These are phyloP conservation scores for Asteroscopus sphinx DNA, from an alignment of 2,888 invertebrate species.

Conservation along the genomic window DNA sequence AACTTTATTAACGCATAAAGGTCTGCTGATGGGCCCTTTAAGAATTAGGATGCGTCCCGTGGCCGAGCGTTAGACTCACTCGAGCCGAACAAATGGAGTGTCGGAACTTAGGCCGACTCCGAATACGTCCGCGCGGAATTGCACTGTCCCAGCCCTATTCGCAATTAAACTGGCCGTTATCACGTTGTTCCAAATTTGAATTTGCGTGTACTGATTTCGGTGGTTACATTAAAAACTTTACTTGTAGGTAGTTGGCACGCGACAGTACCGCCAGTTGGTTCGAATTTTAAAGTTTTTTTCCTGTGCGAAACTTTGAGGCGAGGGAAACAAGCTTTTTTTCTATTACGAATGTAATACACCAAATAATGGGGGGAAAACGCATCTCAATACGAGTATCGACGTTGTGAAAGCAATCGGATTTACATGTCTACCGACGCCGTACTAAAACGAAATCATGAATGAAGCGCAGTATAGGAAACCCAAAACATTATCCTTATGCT, in stretches of 20 bases:
- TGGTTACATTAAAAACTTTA: slow-evolving; percentile 55
- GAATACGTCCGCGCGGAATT: slow-evolving; percentile 64
- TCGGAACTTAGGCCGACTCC: slow-evolving; percentile 72
- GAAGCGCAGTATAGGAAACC: slow-evolving; percentile 89
- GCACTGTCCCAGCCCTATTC: slow-evolving; percentile 73
- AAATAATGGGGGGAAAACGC: slow-evolving; percentile 77
- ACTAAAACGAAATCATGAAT: slow-evolving; percentile 90
- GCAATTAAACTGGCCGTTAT: slow-evolving; percentile 83
- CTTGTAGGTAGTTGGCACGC: slow-evolving; percentile 25
- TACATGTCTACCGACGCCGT: slow-evolving; percentile 86
- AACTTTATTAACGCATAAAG: slow-evolving; percentile 90
- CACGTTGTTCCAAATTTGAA: slow-evolving; percentile 81
- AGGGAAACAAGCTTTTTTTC: slow-evolving; percentile 63
- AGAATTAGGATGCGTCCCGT: slow-evolving; percentile 89
- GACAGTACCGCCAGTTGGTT: slow-evolving; percentile 23
- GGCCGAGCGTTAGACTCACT: slow-evolving; percentile 76
- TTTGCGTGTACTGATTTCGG: slow-evolving; percentile 68
- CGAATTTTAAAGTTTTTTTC: slow-evolving; percentile 27
- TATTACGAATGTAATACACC: slow-evolving; percentile 84
- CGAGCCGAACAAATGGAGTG: slow-evolving; percentile 87
- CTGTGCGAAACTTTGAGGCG: slow-evolving; percentile 22
- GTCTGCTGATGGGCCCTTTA: slow-evolving; percentile 88
- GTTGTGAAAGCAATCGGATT: slow-evolving; percentile 86
- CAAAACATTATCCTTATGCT: slow-evolving; percentile 90
- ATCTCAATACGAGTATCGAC: slow-evolving; percentile 80